Percentiles rank a stretch among this genome's conserved stretches.
Conservation (phyloP, 2,888 invertebrate species). For the Cephus rjabovi region DNA sequence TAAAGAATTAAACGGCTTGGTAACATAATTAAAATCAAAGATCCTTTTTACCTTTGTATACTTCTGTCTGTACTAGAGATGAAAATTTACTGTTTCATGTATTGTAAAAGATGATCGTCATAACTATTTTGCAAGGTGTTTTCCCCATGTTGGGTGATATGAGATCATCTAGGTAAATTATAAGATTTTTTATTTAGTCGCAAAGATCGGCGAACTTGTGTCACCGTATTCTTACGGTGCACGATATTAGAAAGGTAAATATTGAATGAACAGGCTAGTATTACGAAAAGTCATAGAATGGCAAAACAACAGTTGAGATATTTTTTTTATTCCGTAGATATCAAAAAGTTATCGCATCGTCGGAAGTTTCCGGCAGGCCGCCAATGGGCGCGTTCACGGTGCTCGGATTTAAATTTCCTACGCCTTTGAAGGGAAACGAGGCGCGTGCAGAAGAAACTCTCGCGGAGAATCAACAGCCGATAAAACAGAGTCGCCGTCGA, state of each 20-base stretch:
- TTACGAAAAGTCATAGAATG: background rate
- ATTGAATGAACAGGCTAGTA: background rate
- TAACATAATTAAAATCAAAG: background rate
- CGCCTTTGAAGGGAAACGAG: background rate
- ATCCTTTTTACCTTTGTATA: background rate
- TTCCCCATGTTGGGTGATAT: too few species aligned
- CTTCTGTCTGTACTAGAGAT: background rate
- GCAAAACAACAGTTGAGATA: background rate
- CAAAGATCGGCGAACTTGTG: too few species aligned
- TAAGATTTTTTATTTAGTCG: too few species aligned
- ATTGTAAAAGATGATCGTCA: too few species aligned
- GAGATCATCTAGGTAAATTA: too few species aligned
- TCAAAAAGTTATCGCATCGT: background rate
- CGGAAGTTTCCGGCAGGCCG: background rate
- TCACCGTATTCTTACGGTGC: too few species aligned
- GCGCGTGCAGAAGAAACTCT: slow-evolving; percentile 14
- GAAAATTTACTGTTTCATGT: too few species aligned
- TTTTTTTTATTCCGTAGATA: background rate
- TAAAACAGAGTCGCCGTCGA: slow-evolving; percentile 39
- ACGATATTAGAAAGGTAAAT: background rate
- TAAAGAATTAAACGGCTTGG: background rate
- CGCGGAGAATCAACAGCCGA: slow-evolving; percentile 45
- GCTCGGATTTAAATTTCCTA: background rate
- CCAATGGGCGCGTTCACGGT: background rate
- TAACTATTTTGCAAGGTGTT: too few species aligned